These are phyloP conservation scores for Drosophila fuyamai DNA, from an alignment of 1,140 invertebrate species.

Conservation along the genomic window DNA sequence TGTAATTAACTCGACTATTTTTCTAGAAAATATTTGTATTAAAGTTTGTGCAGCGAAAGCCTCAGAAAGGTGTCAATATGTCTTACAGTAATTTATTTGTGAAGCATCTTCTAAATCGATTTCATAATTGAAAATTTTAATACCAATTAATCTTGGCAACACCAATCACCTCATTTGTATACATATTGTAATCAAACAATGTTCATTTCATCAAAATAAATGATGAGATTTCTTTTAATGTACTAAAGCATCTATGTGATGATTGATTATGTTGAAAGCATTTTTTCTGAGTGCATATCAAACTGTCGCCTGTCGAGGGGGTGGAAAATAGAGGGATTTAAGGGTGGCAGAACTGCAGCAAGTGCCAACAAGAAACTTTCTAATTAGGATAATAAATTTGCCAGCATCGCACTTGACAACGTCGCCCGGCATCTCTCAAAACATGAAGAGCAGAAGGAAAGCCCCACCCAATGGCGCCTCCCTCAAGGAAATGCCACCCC, in stretches of 20 bases:
- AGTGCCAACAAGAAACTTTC: constrained; percentile 81
- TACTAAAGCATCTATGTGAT: not conserved
- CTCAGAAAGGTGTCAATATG: too few species aligned
- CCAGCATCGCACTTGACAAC: constrained; percentile 73
- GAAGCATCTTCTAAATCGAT: too few species aligned
- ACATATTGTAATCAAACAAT: not conserved
- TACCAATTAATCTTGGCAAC: too few species aligned
- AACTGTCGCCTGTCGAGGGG: constrained; percentile 6
- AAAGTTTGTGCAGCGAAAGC: too few species aligned
- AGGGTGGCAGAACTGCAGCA: constrained; percentile 42
- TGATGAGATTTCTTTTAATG: too few species aligned
- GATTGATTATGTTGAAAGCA: not conserved
- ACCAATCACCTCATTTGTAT: too few species aligned
- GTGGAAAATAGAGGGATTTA: not conserved
- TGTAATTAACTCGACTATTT: too few species aligned
- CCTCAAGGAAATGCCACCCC: constrained; percentile 1
- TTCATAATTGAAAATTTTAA: too few species aligned
- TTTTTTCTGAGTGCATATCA: constrained; percentile 3
- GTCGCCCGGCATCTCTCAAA: constrained; percentile 60
- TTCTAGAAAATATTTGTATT: too few species aligned
- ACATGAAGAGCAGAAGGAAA: constrained; percentile 60
- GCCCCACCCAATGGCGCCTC: not conserved
- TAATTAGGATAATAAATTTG: constrained; percentile 84
- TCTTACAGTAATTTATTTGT: too few species aligned
- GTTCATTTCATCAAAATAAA: too few species aligned